These are phyloP conservation scores for Spatulosminthurus flaviceps DNA, from an alignment of 2,888 invertebrate genomes.

Conservation along the genomic window DNA sequence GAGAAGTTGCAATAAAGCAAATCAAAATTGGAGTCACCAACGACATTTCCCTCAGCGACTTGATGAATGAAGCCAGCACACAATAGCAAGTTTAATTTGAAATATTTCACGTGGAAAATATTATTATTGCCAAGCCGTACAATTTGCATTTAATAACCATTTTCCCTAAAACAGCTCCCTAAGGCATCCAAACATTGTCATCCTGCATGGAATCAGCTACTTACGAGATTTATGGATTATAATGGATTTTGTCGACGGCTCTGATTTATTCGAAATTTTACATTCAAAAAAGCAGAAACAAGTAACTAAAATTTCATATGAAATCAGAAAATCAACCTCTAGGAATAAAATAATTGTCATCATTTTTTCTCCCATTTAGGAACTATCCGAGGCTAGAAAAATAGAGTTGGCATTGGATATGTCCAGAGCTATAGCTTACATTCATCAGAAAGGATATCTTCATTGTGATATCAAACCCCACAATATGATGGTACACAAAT, in stretches of 20 bases:
- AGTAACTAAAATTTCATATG: not conserved
- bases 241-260: conserved; percentile 20
- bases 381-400: not conserved
- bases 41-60: not conserved
- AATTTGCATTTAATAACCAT: too few species aligned
- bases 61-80: conserved; percentile 35
- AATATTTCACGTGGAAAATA: conserved; percentile 5
- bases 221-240: conserved; percentile 8
- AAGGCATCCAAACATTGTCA: conserved; percentile 36
- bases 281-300: not conserved
- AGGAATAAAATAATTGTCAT: too few species aligned
- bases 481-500: conserved; percentile 40
- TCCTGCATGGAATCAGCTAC: conserved; percentile 24
- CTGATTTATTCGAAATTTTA: conserved; percentile 15
- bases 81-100: conserved; percentile 37
- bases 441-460: conserved; percentile 31
- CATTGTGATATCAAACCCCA: conserved; percentile 43
- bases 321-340: too few species aligned
- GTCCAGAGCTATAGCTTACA: conserved; percentile 31
- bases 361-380: too few species aligned
- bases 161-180: conserved; percentile 10
- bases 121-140: too few species aligned
- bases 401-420: conserved; percentile 20
- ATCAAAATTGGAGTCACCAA: conserved; percentile 30
- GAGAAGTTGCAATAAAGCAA: conserved; percentile 34